phyloP scores from a whole-genome alignment of 2,888 invertebrate species.

The Drosophila borborema region DNA sequence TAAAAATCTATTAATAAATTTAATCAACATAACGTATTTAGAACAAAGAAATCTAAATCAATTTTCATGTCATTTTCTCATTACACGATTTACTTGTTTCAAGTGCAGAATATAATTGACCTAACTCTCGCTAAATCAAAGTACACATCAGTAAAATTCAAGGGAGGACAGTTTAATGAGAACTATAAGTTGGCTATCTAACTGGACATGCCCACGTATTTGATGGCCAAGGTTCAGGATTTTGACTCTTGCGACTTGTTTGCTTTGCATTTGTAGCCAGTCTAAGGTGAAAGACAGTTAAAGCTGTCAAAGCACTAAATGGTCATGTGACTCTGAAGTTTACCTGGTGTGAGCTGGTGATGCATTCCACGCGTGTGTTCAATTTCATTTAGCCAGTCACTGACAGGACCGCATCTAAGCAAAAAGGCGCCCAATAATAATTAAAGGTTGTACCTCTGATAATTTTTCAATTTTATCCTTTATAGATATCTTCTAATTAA shows the following conservation, averaged over 20 bases:
- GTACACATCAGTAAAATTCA: constrained; percentile 32
- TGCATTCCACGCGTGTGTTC: constrained; percentile 42
- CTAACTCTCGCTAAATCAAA: constrained; percentile 46
- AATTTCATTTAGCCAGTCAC: constrained; percentile 55
- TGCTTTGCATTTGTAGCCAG: constrained; percentile 65
- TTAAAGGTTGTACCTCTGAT: too few species aligned
- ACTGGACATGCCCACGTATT: constrained; percentile 41
- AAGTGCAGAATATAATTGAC: constrained; percentile 64
- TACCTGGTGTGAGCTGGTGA: constrained; percentile 1
- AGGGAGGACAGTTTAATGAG: constrained; percentile 45
- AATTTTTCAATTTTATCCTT: background rate
- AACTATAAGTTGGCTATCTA: constrained; percentile 53
- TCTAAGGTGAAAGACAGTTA: constrained; percentile 36
- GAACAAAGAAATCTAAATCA: background rate
- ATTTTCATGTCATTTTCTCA: constrained; percentile 27
- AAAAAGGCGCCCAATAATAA: background rate
- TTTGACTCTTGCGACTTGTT: constrained; percentile 59
- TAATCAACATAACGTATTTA: background rate
- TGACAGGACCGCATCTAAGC: constrained; percentile 48
- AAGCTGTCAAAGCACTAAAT: constrained; percentile 55
- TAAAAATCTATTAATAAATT: background rate
- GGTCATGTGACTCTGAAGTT: constrained; percentile 51
- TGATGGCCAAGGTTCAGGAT: constrained; percentile 57
- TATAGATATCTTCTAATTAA: too few species aligned
- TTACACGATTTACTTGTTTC: constrained; percentile 26